Evolutionary conservation across 2,888 invertebrate genomes (phyloP).

Genomic region (Cephus nigrinus): DNA sequence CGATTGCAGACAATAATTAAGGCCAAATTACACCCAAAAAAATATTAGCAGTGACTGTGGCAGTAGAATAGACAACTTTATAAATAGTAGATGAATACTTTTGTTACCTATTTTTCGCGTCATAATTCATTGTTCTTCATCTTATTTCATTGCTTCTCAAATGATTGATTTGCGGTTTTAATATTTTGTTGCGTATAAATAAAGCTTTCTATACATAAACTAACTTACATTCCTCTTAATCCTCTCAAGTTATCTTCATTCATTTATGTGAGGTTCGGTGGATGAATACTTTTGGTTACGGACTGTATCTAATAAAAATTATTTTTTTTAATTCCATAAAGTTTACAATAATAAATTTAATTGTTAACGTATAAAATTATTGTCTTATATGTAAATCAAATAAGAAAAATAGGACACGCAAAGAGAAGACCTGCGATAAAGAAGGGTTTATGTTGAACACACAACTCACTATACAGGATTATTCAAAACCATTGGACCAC

Average conservation of each 20-base stretch:
- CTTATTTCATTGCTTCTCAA: not conserved
- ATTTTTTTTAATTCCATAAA: not conserved
- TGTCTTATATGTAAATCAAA: not conserved
- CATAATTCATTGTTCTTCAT: not conserved
- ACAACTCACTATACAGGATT: no score
- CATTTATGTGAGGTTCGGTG: no score
- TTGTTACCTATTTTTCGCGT: not conserved
- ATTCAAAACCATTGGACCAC: no score
- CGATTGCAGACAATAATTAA: not conserved
- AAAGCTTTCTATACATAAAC: no score
- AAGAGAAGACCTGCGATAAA: not conserved
- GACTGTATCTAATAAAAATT: no score
- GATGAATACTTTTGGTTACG: no score
- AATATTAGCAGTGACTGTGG: not conserved
- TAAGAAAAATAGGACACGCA: not conserved
- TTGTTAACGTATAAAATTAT: not conserved
- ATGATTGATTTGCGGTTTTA: no score
- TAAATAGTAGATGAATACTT: constrained; percentile 1
- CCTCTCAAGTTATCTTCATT: not conserved
- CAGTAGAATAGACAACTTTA: not conserved
- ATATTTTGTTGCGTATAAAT: no score
- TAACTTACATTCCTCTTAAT: no score
- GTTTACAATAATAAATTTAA: not conserved
- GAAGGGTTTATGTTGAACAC: not conserved
- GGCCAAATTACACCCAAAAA: not conserved